A percentile compares a stretch with the other conserved stretches of the same genome.
Conservation (phyloP, 2,888 invertebrate genomes). For the Ernsta delagoae region DNA sequence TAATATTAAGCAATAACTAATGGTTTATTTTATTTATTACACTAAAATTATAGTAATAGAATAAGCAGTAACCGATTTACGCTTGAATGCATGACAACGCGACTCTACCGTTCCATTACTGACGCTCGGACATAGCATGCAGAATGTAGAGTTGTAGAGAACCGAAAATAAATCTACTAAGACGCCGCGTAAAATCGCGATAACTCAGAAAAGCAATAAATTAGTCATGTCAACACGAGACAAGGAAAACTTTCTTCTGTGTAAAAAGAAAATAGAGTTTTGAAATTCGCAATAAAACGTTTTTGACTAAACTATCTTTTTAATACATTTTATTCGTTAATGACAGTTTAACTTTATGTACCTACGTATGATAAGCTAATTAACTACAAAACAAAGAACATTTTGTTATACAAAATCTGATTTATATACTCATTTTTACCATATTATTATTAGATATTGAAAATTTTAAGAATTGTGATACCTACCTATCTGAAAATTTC, state of each 20-base stretch:
- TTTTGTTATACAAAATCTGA: no score
- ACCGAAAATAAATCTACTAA: conserved; percentile 30
- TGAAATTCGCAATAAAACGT: background rate
- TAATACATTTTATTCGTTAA: no score
- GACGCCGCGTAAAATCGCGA: conserved; percentile 16
- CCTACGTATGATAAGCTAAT: no score
- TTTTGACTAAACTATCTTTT: background rate
- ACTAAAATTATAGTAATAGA: background rate
- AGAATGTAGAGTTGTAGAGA: conserved; percentile 3
- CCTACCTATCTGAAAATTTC: no score
- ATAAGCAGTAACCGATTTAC: background rate
- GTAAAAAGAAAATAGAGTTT: background rate
- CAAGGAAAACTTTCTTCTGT: conserved; percentile 12
- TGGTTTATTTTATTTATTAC: background rate
- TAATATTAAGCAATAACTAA: background rate
- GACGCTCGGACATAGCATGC: background rate
- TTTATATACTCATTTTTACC: no score
- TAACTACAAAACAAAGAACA: no score
- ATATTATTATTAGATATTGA: no score
- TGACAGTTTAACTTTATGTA: no score
- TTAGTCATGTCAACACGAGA: conserved; percentile 16
- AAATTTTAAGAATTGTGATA: no score
- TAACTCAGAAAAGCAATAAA: conserved; percentile 24
- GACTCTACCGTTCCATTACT: background rate
- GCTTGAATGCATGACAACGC: conserved; percentile 10